A percentile compares a stretch with the other conserved stretches of the same genome.
phyloP scores from a whole-genome alignment of 2,113 vertebrate species.

The Helogale parvula region DNA sequence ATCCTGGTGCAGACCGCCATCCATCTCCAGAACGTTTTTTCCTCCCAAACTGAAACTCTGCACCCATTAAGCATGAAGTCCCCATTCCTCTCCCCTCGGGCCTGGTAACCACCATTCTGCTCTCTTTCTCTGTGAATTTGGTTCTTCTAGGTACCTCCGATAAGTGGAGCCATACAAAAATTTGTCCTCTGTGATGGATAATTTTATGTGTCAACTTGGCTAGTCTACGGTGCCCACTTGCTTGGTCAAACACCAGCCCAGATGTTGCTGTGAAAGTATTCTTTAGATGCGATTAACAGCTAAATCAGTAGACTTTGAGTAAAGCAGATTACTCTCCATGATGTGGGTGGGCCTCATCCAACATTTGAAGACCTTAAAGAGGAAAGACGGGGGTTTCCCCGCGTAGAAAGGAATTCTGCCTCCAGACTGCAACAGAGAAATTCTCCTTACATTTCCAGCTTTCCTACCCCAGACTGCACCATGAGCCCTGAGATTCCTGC shows the following conservation, averaged over 20 bases:
- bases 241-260: background rate
- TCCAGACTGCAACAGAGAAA: background rate
- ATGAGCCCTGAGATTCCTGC: background rate
- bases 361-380: background rate
- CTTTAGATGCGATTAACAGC: background rate
- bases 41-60: background rate
- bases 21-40: background rate
- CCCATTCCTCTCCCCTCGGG: background rate
- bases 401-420: background rate
- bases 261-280: background rate
- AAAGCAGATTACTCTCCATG: background rate
- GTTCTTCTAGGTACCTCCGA: background rate
- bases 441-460: background rate
- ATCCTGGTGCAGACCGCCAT: background rate
- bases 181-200: background rate
- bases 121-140: background rate
- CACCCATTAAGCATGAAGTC: background rate
- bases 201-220: background rate
- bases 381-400: background rate
- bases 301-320: background rate
- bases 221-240: background rate
- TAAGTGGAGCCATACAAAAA: background rate
- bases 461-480: background rate
- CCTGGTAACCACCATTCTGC: background rate
- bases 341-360: background rate